A percentile compares a stretch with the other conserved stretches of the same genome.
These are phyloP conservation scores for Tethea ocularis DNA, from an alignment of 2,888 invertebrate species.

Conservation along the genomic window DNA sequence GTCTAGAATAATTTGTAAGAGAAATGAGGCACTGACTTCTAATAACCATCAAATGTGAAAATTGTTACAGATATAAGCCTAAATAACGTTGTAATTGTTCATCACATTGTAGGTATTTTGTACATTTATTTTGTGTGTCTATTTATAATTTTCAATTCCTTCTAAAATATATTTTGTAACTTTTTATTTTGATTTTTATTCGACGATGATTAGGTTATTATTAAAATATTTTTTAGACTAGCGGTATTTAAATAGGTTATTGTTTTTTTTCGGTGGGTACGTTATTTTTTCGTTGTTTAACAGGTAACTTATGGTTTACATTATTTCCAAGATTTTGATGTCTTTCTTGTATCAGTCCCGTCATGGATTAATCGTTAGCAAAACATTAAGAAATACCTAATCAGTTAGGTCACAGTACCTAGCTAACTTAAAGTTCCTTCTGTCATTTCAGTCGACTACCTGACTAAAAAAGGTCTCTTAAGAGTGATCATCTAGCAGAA, in stretches of 20 bases:
- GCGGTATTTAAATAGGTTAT: background rate
- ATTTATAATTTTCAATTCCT: constrained; percentile 30
- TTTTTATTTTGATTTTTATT: constrained; percentile 20
- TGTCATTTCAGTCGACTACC: no score
- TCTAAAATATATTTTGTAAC: constrained; percentile 12
- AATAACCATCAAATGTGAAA: constrained; percentile 65
- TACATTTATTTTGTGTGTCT: constrained; percentile 34
- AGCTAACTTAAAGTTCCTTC: no score
- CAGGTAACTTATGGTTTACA: background rate
- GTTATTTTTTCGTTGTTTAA: background rate
- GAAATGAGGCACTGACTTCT: constrained; percentile 72
- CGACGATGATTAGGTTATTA: constrained; percentile 1
- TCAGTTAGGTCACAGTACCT: no score
- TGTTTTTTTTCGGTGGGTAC: background rate
- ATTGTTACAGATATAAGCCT: constrained; percentile 70
- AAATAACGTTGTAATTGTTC: constrained; percentile 59
- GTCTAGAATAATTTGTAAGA: constrained; percentile 76
- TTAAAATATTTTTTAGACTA: background rate
- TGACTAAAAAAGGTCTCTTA: no score
- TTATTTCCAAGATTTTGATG: background rate
- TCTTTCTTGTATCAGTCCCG: background rate
- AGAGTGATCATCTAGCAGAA: no score
- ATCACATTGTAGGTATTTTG: constrained; percentile 36
- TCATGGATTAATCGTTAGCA: no score
- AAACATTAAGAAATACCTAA: no score